Base-by-base conservation (phyloP, 2,888 invertebrate species). In the Diarsia rubi region DNA sequence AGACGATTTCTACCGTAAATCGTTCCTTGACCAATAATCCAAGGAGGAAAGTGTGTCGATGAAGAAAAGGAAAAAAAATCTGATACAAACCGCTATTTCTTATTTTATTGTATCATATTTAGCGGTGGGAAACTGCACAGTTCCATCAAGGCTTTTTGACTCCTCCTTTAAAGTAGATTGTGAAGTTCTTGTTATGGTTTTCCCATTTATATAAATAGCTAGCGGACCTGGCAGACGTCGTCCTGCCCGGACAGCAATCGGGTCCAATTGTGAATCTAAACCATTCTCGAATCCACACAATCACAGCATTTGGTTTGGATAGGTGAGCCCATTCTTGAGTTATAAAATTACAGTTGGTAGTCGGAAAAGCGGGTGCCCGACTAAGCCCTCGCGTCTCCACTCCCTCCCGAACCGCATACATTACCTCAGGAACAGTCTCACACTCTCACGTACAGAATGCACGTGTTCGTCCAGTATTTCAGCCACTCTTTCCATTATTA, bases 401-500 rank as follows among this genome's bases (percentile, higher is more conserved):
- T 54, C 24, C 24, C 54, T 54, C 8, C 54, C 27, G 27, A 57
- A 54, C 54, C 27, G 8, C 24, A 27, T 3, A 27, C 57, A 27
- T n/a, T 16, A 57, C 16, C 54, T 57, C 57, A 16, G 16, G 57
- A 57, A 57, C 16, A 57, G 27, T 57, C 8, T 57, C 27, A 8
- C 37, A 31, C 31, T 8, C 37, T 37, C 37, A 37, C 37, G 57
- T 57, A 27, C 8, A 16, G 24, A 57, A 27, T 27, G 27, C 27
- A 1, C 6, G 8, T 42, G 3, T 42, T 62, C 6, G 0, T 24
- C 14, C 19, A 63, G 69, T 57, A 12, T 63, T 59, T 70, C n/a
- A 81, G 8, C 6, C 21, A 49, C 9, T 16, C 12, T 67, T 74
- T 67, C 16, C 0, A 64, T 84, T 45, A 65, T 91, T 90, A 60